Percentiles rank a stretch among this genome's conserved stretches.
phyloP scores from a whole-genome alignment of 2,888 invertebrate genomes.

The Dioctria rufipes region DNA sequence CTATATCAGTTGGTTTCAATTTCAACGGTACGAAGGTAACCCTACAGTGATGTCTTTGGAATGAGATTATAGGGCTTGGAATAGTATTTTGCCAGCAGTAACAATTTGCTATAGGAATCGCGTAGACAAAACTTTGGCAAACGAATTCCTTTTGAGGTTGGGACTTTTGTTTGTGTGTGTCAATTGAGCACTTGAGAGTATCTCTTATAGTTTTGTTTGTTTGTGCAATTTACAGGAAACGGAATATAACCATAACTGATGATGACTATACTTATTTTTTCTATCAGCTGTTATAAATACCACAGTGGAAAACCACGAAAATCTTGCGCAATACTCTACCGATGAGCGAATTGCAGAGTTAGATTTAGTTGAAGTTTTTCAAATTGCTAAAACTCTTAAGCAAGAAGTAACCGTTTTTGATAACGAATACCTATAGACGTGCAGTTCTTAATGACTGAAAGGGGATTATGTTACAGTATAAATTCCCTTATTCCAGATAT shows the following conservation, averaged over 20 bases:
- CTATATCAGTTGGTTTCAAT: conserved; percentile 64
- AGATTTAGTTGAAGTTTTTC: conserved; percentile 68
- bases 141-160: conserved; percentile 60
- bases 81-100: conserved; percentile 68
- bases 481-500: conserved; percentile 64
- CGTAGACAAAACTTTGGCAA: conserved; percentile 66
- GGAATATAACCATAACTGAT: conserved; percentile 70
- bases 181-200: no score
- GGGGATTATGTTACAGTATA: conserved; percentile 77
- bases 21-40: conserved; percentile 65
- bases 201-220: no score
- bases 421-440: background rate
- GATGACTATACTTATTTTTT: conserved; percentile 71
- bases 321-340: conserved; percentile 69
- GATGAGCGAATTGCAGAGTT: conserved; percentile 70
- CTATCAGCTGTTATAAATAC: conserved; percentile 71
- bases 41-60: conserved; percentile 70
- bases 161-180: background rate
- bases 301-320: conserved; percentile 69
- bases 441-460: conserved; percentile 74
- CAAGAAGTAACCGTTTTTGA: background rate
- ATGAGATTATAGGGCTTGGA: conserved; percentile 69
- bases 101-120: conserved; percentile 69
- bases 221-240: conserved; percentile 61
- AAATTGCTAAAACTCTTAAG: conserved; percentile 64